A percentile compares a stretch with the other conserved stretches of the same genome.
phyloP scores from a whole-genome alignment of 2,113 vertebrate genomes.

The Atherinomorus stipes region DNA sequence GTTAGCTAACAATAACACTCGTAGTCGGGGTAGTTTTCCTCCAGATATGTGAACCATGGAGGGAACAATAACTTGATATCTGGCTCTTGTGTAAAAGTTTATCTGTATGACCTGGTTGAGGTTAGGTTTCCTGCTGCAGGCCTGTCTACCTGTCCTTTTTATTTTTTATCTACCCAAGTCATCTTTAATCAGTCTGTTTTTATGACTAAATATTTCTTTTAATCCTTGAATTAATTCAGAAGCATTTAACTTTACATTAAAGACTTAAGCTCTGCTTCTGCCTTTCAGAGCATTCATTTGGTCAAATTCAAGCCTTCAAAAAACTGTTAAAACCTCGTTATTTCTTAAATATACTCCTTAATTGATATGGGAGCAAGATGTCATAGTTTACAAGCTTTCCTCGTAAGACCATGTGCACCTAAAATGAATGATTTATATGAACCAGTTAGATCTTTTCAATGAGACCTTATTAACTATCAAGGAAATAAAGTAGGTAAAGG shows the following conservation, averaged over 20 bases:
- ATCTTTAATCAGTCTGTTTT: neutral
- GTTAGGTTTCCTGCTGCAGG: neutral
- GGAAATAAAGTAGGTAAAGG: neutral
- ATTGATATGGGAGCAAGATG: neutral
- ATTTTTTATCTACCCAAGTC: slow-evolving; percentile 8
- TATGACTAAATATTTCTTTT: neutral
- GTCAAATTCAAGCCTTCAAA: neutral
- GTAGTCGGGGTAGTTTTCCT: neutral
- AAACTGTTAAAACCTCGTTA: neutral
- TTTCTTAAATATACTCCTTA: neutral
- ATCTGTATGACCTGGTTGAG: neutral
- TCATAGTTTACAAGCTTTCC: neutral
- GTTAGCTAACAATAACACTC: slow-evolving; percentile 5
- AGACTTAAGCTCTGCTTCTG: neutral
- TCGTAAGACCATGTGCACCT: neutral
- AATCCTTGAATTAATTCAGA: neutral
- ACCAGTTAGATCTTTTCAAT: neutral
- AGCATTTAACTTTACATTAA: neutral
- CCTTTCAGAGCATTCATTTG: too few species aligned
- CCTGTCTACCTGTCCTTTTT: neutral
- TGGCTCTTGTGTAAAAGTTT: slow-evolving; percentile 1
- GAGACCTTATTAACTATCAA: neutral
- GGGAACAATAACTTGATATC: neutral
- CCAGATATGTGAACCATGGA: neutral
- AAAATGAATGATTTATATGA: neutral